Evolutionary conservation across 2,888 invertebrate genomes (phyloP).

Genomic region (Trissoscelio sp.): DNA sequence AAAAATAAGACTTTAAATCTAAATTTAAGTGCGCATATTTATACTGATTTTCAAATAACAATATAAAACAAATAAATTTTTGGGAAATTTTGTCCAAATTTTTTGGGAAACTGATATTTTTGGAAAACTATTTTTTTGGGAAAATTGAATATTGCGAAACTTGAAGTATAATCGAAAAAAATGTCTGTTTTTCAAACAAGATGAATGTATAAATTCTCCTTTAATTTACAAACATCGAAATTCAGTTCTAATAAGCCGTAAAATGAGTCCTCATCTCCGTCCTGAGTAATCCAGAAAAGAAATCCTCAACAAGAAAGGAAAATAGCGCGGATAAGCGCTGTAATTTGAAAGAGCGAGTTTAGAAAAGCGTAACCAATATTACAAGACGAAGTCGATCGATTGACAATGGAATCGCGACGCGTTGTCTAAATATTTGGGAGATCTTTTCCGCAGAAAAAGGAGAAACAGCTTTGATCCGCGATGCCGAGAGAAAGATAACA

Average conservation of each 20-base stretch:
- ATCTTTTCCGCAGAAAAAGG: conserved; percentile 66
- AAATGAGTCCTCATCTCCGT: conserved; percentile 43
- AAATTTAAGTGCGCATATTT: no score
- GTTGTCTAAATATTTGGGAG: conserved; percentile 82
- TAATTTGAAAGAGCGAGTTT: conserved; percentile 53
- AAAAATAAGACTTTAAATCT: no score
- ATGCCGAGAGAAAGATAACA: conserved; percentile 47
- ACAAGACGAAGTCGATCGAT: conserved; percentile 68
- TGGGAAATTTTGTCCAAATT: no score
- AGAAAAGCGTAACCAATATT: conserved; percentile 56
- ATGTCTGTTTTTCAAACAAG: no score
- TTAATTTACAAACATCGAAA: conserved; percentile 21
- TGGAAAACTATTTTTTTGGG: no score
- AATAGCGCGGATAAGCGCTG: conserved; percentile 51
- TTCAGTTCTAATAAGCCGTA: conserved; percentile 26
- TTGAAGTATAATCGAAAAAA: no score
- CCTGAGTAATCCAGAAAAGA: conserved; percentile 26
- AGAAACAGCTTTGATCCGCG: conserved; percentile 65
- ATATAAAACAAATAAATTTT: no score
- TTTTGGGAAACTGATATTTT: no score
- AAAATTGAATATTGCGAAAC: no score
- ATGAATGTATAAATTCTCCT: no score
- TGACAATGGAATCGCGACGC: conserved; percentile 73
- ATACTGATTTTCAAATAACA: no score
- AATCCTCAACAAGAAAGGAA: conserved; percentile 16